Evolutionary conservation across 2,113 vertebrate genomes (phyloP).

Genomic region (Numenius arquata): DNA sequence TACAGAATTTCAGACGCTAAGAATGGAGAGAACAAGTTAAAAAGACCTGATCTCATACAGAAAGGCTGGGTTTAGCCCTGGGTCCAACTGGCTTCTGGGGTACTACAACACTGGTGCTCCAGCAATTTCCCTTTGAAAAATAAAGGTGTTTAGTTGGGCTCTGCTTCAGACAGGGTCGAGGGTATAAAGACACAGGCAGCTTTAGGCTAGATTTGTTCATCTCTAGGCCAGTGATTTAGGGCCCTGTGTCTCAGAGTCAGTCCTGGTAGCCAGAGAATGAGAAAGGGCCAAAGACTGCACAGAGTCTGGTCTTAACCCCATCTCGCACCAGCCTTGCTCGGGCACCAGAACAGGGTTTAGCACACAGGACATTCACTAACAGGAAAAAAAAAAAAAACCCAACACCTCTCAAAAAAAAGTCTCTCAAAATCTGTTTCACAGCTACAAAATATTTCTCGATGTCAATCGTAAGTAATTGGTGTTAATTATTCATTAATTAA

Average conservation of each 20-base stretch:
- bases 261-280: not conserved
- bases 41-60: not conserved
- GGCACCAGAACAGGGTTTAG: not conserved
- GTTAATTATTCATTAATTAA: slow-evolving; percentile 23
- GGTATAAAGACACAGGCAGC: not conserved
- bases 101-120: not conserved
- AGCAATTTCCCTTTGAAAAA: not conserved
- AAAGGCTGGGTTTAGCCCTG: not conserved
- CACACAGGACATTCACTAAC: not conserved
- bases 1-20: not conserved
- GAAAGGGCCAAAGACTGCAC: not conserved
- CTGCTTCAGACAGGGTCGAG: not conserved
- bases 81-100: not conserved
- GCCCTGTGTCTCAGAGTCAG: not conserved
- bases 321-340: not conserved
- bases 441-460: not conserved
- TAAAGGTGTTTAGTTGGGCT: not conserved
- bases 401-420: not conserved
- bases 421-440: not conserved
- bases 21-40: not conserved
- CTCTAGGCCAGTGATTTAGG: not conserved
- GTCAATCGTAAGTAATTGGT: not conserved
- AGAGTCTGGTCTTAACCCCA: not conserved
- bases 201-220: not conserved
- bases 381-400: not conserved